Evolutionary conservation across 2,797 vertebrate genomes (phyloP), one percentile per base, ranked within the genome.

Genomic region (Gouania willdenowi): DNA sequence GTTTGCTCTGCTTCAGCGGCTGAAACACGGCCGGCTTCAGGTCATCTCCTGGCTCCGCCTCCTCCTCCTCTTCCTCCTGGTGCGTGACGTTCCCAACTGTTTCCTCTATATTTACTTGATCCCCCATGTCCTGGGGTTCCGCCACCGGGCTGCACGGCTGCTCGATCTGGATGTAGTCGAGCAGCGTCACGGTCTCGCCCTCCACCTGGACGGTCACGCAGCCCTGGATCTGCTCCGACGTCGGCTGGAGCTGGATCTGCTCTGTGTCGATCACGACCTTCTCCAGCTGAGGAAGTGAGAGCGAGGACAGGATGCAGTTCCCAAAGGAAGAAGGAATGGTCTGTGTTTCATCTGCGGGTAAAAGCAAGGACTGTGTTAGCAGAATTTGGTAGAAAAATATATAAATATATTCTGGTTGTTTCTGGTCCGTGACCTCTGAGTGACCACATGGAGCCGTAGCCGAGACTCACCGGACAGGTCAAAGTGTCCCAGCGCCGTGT

Each of bases 251-350:
- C 24, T 83, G 66, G 0, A 85, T 45, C 17, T 82, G 75, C 2
- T 78, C 71, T 0, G 67, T 28, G 2, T 81, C 55, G 0, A 84
- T 83, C 3, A 83, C 66, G 0, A 87, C 77, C 43, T 82, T 84
- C 62, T 85, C 82, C 45, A 84, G 62, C 50, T 72, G 77, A 23
- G 63, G 85, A 19, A 87, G 83, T 7, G 76, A 75, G 43, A 86
- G 44, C 0, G 79, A 82, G 1, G 82, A 83, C 2, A 87, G 75
- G 71, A 87, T 85, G 75, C 78, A 82, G 11, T 87, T 86, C 20
- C 85, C 85, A 10, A 84, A 83, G 19, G 85, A 80, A 1, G 75
- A 69, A 0, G 79, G 74, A 28, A 83, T 53, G 62, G 34, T 50
- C 10, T 75, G 79, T 16, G 48, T 36, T 26, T 78, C 75, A 47